Base-by-base conservation (phyloP, 2,797 vertebrate genomes). In the Cyprinella venusta region DNA sequence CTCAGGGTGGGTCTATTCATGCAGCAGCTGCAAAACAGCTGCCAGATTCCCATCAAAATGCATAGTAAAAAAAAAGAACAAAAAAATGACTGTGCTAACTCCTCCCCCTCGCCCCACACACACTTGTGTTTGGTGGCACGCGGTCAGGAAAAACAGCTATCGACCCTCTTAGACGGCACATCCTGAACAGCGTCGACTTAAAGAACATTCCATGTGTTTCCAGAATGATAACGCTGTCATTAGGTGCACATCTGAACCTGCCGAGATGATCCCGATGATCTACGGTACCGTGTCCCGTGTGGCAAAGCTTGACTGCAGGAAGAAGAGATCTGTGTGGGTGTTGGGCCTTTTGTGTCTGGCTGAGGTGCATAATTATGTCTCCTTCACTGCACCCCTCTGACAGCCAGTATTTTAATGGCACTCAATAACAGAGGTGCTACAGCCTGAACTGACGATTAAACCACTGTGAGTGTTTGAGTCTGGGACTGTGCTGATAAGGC, bases 1-100 rank as follows among this genome's bases (percentile, higher is more conserved):
- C 80, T 79, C 61, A 33, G 86, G 81, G 88, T 89, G 87, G 76
- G 85, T 88, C 84, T 77, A 76, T 86, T 80, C 87, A 86, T 86
- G 85, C 88, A 91, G 88, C 91, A 92, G 89, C 90, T 92, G 92
- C 86, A 76, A 63, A 91, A 88, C 91, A 92, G 90, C 91, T 92
- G 90, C 87, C 71, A 30, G 83, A 77, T 84, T 91, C 86, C 83
- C 85, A 86, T 86, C 80, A 85, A 84, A 87, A 88, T 88, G 71
- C 81, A 80, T 54, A 74, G 87, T 81, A 50, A 50, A 50, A 50
- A 50, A 48, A 33, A 24, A 10, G 19, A 85, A 61, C n/a, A 71
- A 52, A 50, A 76, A 61, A 67, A 65, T 5, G 9, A 82, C 64
- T 59, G 64, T 65, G 52, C 76, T 68, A 61, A 48, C 74, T 77